Percentiles rank a stretch among this genome's conserved stretches.
phyloP scores from a whole-genome alignment of 2,888 invertebrate genomes.

The Napeogenes sylphis region DNA sequence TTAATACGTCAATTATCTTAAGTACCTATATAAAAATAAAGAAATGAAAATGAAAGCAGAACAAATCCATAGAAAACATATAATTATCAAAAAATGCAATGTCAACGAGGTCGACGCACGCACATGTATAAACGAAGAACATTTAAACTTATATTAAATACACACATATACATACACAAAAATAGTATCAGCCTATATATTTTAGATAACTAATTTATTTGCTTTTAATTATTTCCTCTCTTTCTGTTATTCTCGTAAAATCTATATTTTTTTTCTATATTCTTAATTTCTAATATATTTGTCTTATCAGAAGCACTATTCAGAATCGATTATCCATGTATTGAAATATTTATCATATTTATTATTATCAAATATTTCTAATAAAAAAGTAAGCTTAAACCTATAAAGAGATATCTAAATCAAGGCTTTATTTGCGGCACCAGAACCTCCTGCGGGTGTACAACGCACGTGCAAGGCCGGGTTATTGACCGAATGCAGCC shows the following conservation, averaged over 20 bases:
- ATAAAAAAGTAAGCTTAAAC: too few relatives aligned
- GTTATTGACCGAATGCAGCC: constrained; percentile 64
- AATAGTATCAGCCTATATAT: too few relatives aligned
- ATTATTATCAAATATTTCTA: too few relatives aligned
- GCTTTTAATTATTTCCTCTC: too few relatives aligned
- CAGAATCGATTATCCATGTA: too few relatives aligned
- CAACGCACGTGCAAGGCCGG: constrained; percentile 60
- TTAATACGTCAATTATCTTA: constrained; percentile 1
- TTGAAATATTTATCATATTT: too few relatives aligned
- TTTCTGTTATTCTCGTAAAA: too few relatives aligned
- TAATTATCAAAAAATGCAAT: constrained; percentile 56
- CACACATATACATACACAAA: too few relatives aligned
- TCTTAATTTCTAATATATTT: too few relatives aligned
- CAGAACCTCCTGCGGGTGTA: constrained; percentile 35
- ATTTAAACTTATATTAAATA: not conserved
- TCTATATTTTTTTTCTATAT: too few relatives aligned
- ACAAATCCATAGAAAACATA: not conserved
- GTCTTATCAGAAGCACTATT: too few relatives aligned
- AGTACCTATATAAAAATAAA: not conserved
- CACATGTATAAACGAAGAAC: constrained; percentile 38
- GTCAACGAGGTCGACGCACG: constrained; percentile 58
- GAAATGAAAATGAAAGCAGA: constrained; percentile 24
- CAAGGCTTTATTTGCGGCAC: not conserved
- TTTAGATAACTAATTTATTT: not conserved
- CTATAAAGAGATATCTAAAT: too few relatives aligned